Conservation (phyloP, 2,797 vertebrate species). For the Leptodactylus fallax region DNA sequence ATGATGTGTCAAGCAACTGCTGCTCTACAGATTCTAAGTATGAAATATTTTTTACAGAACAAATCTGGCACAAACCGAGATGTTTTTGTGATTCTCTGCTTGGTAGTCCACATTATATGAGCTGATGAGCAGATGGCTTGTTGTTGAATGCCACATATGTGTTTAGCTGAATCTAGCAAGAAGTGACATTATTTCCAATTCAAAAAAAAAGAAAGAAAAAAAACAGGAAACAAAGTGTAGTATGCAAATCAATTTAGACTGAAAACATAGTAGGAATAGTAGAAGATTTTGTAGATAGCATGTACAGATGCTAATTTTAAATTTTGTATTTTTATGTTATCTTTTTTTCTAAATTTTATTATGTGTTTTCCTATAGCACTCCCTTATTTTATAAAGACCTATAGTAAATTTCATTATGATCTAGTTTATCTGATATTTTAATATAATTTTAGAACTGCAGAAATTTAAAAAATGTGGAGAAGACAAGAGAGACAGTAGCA, state of each 20-base stretch:
- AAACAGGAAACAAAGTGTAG: conserved; percentile 27
- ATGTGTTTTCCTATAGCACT: too few relatives aligned
- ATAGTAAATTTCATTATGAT: too few relatives aligned
- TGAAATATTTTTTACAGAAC: conserved; percentile 31
- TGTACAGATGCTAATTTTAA: background rate
- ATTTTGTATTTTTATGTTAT: too few relatives aligned
- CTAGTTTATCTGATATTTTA: too few relatives aligned
- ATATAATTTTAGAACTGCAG: too few relatives aligned
- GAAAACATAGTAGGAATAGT: background rate
- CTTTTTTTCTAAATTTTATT: too few relatives aligned
- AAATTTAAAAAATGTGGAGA: too few relatives aligned
- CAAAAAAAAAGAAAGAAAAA: conserved; percentile 20
- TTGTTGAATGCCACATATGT: conserved; percentile 58
- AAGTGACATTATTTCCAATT: conserved; percentile 32
- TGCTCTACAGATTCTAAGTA: conserved; percentile 2
- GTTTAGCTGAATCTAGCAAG: conserved; percentile 50
- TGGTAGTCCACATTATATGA: conserved; percentile 33
- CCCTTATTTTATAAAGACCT: too few relatives aligned
- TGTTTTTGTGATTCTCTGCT: conserved; percentile 51
- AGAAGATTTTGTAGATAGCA: too few relatives aligned
- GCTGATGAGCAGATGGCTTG: conserved; percentile 61
- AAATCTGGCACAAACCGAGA: conserved; percentile 51
- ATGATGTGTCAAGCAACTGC: background rate
- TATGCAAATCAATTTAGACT: conserved; percentile 17
- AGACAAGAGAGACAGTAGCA: too few relatives aligned